Evolutionary conservation across 2,797 vertebrate species (phyloP), one percentile per base, ranked within the genome.

Genomic region (Onychomys torridus): DNA sequence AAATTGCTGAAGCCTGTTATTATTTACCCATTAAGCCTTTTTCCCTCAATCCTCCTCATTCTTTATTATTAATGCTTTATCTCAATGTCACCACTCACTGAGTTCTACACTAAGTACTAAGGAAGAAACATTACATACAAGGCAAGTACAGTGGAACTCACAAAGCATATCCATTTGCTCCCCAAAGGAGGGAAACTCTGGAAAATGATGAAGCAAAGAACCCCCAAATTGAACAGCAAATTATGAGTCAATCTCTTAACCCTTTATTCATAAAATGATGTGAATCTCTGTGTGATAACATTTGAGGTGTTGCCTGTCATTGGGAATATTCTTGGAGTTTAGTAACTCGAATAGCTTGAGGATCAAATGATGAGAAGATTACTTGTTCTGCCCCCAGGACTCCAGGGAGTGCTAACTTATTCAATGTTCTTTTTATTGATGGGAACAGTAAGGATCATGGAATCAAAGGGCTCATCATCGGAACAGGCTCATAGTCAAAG

Each of bases 1-100:
- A 84, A 46, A 14, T 16, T 2, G 0, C 27, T 1, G 4, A 76
- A 59, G 4, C 32, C 10, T 76, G 9, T 67, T 67, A 0, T 13
- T 87, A 2, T 21, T 71, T n/a, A 6, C 12, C 5, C 10, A 5
- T 46, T 21, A 13, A 13, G 0, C 0, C 14, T 79, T 67, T 43
- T 3, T 19, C 32, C 29, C 17, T 43, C 12, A 12, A 17, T 29
- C 2, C 2, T 69, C 14, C 14, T 73, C 27, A 2, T 88, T 77
- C 13, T 81, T 59, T n/a, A 65, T 0, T 16, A 5, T 34, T 46
- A 78, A 61, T 7, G 27, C 17, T 91, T 90, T 55, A 67, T 77
- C 34, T 63, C 78, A 79, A 3, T 16, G 10, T n/a, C 23, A 29
- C 27, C 11, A 29, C 8, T 55, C 14, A 55, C 19, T 34, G 67